phyloP scores from a whole-genome alignment of 2,113 vertebrate species.

The Syngnathus typhle region DNA sequence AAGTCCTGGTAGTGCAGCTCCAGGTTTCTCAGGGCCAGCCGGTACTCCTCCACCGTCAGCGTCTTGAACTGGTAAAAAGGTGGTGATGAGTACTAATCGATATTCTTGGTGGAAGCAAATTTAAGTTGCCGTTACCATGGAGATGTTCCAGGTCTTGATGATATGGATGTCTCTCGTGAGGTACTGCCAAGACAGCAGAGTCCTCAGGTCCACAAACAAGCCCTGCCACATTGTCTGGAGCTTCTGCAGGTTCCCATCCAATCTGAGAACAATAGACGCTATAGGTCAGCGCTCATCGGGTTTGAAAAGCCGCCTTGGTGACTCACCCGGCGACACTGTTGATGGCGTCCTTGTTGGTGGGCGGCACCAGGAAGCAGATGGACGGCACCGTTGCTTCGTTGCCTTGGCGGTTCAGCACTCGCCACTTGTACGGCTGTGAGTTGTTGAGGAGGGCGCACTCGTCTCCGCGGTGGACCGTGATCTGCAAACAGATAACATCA shows the following conservation, averaged over 20 bases:
- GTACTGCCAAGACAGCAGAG: constrained; percentile 84
- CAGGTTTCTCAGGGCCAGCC: constrained; percentile 77
- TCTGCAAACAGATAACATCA: constrained; percentile 67
- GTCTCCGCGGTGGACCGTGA: constrained; percentile 84
- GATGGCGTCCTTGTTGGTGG: constrained; percentile 84
- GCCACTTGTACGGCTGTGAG: constrained; percentile 81
- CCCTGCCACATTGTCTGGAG: constrained; percentile 79
- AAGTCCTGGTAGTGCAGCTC: constrained; percentile 90
- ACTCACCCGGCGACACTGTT: constrained; percentile 76
- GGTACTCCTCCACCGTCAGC: constrained; percentile 81
- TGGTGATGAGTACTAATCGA: too few relatives aligned
- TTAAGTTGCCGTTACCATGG: constrained; percentile 68
- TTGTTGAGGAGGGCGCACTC: constrained; percentile 78
- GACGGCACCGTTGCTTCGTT: constrained; percentile 79
- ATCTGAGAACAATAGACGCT: constrained; percentile 51
- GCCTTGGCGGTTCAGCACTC: constrained; percentile 70
- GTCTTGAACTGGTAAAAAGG: constrained; percentile 76
- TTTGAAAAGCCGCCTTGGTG: not conserved
- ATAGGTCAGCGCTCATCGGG: not conserved
- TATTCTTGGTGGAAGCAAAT: not conserved
- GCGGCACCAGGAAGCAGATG: constrained; percentile 85
- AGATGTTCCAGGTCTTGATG: constrained; percentile 84
- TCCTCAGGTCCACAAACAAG: constrained; percentile 81
- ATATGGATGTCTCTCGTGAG: constrained; percentile 82
- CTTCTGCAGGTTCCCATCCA: constrained; percentile 79